Percentiles rank a stretch among this genome's conserved stretches.
phyloP scores from a whole-genome alignment of 2,113 vertebrate species.

The Mixornis gularis region DNA sequence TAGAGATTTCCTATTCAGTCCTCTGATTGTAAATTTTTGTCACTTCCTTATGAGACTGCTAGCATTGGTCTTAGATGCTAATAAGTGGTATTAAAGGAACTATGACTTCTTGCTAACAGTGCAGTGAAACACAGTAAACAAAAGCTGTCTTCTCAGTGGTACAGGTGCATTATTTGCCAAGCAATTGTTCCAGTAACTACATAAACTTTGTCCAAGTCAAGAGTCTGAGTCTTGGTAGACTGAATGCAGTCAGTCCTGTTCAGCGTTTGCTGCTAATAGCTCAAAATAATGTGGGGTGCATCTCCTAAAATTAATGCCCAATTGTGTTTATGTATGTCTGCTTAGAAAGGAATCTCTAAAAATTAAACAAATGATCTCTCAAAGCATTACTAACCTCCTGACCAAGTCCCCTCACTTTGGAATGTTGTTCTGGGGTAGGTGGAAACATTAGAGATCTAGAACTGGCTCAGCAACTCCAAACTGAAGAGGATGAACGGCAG shows the following conservation, averaged over 20 bases:
- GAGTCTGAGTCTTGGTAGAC: background rate
- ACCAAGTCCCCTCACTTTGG: background rate
- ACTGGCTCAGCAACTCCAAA: conserved; percentile 81
- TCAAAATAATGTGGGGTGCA: background rate
- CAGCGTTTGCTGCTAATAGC: background rate
- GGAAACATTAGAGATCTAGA: conserved; percentile 66
- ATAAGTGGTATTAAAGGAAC: background rate
- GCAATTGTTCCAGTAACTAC: background rate
- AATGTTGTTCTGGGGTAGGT: conserved; percentile 19
- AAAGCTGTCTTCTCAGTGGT: background rate
- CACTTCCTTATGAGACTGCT: background rate
- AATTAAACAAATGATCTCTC: background rate
- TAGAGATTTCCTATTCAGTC: background rate
- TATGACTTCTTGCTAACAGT: background rate
- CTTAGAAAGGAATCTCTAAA: background rate
- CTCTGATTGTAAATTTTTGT: background rate
- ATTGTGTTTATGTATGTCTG: background rate
- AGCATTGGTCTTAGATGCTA: background rate
- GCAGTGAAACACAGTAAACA: background rate
- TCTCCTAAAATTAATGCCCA: background rate
- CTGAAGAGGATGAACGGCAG: conserved; percentile 76
- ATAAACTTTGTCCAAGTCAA: background rate
- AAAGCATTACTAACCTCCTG: background rate
- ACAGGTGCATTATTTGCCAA: background rate
- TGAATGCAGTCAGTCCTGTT: background rate